Conservation (phyloP, 2,888 invertebrate genomes). For the Pseudococcus longispinus region DNA sequence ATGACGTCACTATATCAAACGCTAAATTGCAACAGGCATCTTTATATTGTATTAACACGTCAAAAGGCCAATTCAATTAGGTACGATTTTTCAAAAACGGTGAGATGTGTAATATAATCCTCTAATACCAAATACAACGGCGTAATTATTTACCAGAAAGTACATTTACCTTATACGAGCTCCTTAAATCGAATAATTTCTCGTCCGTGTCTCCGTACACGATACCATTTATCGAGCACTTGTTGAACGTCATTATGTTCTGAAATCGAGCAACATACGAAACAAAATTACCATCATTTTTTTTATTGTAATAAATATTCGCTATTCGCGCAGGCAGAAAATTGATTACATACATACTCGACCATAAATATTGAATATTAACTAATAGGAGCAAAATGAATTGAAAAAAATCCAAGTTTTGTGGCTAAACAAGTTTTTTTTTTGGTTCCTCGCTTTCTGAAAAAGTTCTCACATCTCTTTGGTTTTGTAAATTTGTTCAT, state of each 20-base stretch:
- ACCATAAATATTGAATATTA: background rate
- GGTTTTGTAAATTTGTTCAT: too few species aligned
- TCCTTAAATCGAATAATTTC: constrained; percentile 47
- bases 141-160: constrained; percentile 16
- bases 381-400: too few species aligned
- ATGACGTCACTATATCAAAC: constrained; percentile 24
- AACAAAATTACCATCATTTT: background rate
- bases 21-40: constrained; percentile 3
- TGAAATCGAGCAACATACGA: constrained; percentile 62
- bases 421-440: too few species aligned
- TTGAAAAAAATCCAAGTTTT: too few species aligned
- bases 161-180: constrained; percentile 53
- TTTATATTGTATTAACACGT: background rate
- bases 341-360: background rate
- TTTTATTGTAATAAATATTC: background rate
- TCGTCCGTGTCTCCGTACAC: constrained; percentile 85
- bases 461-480: too few species aligned
- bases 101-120: background rate
- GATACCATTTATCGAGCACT: constrained; percentile 92
- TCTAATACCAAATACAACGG: constrained; percentile 17
- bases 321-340: background rate
- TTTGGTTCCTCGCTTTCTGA: too few species aligned
- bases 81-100: constrained; percentile 12
- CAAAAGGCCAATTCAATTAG: constrained; percentile 18
- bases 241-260: constrained; percentile 99